Evolutionary conservation across 2,888 invertebrate species (phyloP).

Genomic region (Eilema sororculum): DNA sequence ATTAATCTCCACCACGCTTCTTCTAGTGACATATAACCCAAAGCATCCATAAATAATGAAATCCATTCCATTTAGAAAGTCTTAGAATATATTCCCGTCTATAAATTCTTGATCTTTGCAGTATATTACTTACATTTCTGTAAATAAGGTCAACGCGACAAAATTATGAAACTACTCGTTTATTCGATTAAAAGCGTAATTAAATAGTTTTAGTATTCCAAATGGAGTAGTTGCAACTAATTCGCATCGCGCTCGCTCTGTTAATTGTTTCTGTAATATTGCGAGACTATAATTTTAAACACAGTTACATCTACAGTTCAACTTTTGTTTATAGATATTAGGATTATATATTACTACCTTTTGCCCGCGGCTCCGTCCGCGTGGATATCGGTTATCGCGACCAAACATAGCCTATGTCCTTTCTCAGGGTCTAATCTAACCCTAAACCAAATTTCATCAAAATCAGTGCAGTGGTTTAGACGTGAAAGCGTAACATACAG

Average conservation of each 20-base stretch:
- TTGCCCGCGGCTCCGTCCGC: no score
- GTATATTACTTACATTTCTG: not conserved
- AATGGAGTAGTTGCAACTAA: constrained; percentile 13
- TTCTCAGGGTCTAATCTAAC: no score
- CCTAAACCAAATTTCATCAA: no score
- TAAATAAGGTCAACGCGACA: constrained; percentile 5
- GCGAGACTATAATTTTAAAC: not conserved
- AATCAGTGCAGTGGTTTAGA: no score
- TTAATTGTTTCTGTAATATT: constrained; percentile 19
- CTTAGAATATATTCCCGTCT: not conserved
- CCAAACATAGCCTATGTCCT: no score
- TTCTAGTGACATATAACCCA: not conserved
- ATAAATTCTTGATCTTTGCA: not conserved
- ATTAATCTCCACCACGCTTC: not conserved
- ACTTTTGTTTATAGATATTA: no score
- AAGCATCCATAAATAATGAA: not conserved
- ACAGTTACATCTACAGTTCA: not conserved
- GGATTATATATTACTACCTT: no score
- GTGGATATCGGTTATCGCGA: no score
- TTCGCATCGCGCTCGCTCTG: constrained; percentile 17
- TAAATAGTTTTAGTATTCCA: constrained; percentile 31
- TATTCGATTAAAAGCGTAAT: constrained; percentile 25
- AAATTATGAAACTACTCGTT: constrained; percentile 20
- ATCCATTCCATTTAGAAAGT: not conserved
- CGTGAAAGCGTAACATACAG: no score